A percentile compares a stretch with the other conserved stretches of the same genome.
phyloP scores from a whole-genome alignment of 2,797 vertebrate species.

The Borostomias antarcticus region DNA sequence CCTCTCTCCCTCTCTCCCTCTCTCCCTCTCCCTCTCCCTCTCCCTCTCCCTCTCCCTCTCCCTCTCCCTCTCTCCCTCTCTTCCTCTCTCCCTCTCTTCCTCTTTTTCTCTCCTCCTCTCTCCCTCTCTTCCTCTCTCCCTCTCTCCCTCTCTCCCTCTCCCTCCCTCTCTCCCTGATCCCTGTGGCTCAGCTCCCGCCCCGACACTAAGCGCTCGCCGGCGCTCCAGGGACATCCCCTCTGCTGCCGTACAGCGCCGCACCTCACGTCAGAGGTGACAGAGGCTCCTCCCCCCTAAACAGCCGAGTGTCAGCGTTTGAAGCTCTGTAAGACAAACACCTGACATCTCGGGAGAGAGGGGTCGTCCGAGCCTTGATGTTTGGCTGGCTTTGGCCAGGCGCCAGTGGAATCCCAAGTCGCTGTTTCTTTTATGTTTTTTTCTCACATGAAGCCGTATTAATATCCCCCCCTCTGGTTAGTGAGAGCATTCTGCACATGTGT shows the following conservation, averaged over 20 bases:
- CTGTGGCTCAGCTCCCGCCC: constrained; percentile 70
- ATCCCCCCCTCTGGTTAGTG: constrained; percentile 14
- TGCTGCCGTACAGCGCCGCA: too few relatives aligned
- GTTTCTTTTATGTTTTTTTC: constrained; percentile 20
- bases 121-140: constrained; percentile 27
- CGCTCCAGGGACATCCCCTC: constrained; percentile 34
- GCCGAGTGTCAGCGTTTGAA: constrained; percentile 62
- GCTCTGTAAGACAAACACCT: constrained; percentile 58
- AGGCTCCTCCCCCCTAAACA: constrained; percentile 51
- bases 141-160: neutral
- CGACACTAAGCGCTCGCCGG: constrained; percentile 65
- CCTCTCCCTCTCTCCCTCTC: neutral
- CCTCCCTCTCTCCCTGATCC: constrained; percentile 43
- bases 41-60: constrained; percentile 13
- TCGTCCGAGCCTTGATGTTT: constrained; percentile 51
- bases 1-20: constrained; percentile 34
- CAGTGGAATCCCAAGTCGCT: constrained; percentile 29
- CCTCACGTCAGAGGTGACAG: constrained; percentile 22
- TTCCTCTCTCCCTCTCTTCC: neutral
- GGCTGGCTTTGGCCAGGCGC: constrained; percentile 40
- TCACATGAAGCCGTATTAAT: constrained; percentile 29
- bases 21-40: constrained; percentile 29
- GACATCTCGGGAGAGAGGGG: constrained; percentile 52
- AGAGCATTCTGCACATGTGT: neutral
- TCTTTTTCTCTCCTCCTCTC: neutral